These are phyloP conservation scores for Callospermophilus lateralis DNA, from an alignment of 2,113 vertebrate genomes.

Conservation along the genomic window DNA sequence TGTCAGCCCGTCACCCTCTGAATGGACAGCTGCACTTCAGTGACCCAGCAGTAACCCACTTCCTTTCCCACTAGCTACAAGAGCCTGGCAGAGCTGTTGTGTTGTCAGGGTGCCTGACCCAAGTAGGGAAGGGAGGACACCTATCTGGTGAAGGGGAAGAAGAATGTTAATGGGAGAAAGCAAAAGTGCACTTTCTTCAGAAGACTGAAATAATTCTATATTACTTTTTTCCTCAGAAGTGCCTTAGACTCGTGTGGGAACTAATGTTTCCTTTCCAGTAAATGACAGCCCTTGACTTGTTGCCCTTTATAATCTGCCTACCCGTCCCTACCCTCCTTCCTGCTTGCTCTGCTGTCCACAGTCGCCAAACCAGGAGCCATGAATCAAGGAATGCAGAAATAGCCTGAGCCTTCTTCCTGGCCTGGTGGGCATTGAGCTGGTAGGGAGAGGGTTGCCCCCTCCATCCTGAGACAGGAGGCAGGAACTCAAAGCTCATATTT, in stretches of 20 bases:
- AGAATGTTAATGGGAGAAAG: slow-evolving; percentile 46
- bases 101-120: not conserved
- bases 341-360: not conserved
- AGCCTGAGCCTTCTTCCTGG: not conserved
- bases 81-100: not conserved
- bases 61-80: slow-evolving; percentile 54
- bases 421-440: not conserved
- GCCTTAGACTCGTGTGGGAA: not conserved
- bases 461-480: not conserved
- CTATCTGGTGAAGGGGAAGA: not conserved
- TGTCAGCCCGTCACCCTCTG: not conserved
- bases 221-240: slow-evolving; percentile 62
- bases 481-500: not conserved
- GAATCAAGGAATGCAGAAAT: not conserved
- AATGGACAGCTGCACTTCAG: not conserved
- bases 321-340: not conserved
- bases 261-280: not conserved
- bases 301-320: not conserved
- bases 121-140: not conserved
- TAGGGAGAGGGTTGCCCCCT: not conserved
- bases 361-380: not conserved
- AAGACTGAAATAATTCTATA: not conserved
- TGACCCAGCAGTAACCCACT: not conserved
- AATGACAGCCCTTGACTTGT: not conserved
- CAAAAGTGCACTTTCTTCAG: slow-evolving; percentile 60